These are phyloP conservation scores for Gymnothorax javanicus DNA, from an alignment of 2,797 vertebrate species.

Conservation along the genomic window DNA sequence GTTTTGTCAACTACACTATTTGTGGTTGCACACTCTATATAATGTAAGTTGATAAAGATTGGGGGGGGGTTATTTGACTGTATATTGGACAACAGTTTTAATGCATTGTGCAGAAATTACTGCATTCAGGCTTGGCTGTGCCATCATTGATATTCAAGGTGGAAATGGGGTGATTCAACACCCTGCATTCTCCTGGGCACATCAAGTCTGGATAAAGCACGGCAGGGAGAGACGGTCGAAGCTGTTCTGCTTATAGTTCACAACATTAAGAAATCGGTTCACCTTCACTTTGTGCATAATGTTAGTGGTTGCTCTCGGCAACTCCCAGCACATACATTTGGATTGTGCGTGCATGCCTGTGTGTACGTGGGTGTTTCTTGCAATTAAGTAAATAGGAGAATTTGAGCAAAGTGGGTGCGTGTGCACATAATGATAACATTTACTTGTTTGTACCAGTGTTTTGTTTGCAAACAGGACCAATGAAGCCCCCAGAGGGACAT, in stretches of 20 bases:
- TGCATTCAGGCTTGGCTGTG: background rate
- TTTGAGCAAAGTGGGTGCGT: background rate
- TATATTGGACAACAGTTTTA: background rate
- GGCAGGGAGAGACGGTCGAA: constrained; percentile 32
- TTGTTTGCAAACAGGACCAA: background rate
- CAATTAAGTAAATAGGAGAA: background rate
- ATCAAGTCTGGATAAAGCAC: background rate
- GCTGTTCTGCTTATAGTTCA: constrained; percentile 47
- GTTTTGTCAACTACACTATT: background rate
- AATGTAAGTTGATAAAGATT: background rate
- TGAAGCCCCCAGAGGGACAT: background rate
- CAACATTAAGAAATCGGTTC: constrained; percentile 42
- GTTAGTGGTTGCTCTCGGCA: background rate
- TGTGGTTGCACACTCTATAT: background rate
- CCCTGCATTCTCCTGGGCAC: constrained; percentile 2
- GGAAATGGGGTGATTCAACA: background rate
- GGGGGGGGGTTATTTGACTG: background rate
- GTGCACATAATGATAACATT: background rate
- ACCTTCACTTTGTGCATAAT: constrained; percentile 19
- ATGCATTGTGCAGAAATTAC: background rate
- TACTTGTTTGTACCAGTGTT: background rate
- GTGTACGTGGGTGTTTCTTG: background rate
- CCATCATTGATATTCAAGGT: background rate
- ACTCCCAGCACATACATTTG: background rate
- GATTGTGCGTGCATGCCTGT: background rate